A percentile compares a stretch with the other conserved stretches of the same genome.
Evolutionary conservation across 2,113 vertebrate species (phyloP).

Genomic region (Peucedramus taeniatus): DNA sequence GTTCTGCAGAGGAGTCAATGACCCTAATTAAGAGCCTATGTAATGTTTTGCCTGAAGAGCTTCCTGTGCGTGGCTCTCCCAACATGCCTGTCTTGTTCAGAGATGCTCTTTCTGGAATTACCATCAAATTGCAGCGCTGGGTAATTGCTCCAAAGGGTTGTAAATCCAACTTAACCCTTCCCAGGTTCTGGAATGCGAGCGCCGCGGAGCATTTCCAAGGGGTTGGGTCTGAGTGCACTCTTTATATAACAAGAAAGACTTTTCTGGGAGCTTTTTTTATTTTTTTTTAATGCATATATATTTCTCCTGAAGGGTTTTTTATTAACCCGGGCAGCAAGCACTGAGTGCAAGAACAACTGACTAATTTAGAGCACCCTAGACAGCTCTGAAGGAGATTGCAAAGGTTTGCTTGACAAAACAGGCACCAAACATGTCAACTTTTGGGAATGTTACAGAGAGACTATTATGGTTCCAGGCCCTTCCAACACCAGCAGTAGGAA

Average conservation of each 20-base stretch:
- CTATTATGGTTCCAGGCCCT: slow-evolving; percentile 1
- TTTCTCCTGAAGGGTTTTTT: slow-evolving; percentile 52
- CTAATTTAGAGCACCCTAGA: slow-evolving; percentile 41
- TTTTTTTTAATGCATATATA: neutral
- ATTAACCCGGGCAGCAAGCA: neutral
- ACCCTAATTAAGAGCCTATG: slow-evolving; percentile 37
- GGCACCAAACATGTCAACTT: slow-evolving; percentile 44
- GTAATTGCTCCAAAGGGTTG: slow-evolving; percentile 11
- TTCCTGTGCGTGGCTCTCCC: slow-evolving; percentile 55
- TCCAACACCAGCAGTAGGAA: slow-evolving; percentile 27
- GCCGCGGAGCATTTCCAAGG: neutral
- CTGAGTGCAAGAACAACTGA: neutral
- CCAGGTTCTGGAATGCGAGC: neutral
- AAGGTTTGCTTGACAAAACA: slow-evolving; percentile 47
- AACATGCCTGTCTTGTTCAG: slow-evolving; percentile 43
- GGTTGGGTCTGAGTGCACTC: neutral
- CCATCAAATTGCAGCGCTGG: slow-evolving; percentile 28
- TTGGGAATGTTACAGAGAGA: slow-evolving; percentile 20
- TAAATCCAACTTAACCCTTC: slow-evolving; percentile 53
- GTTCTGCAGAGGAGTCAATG: neutral
- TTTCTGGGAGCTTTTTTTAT: neutral
- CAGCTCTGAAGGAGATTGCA: slow-evolving; percentile 20
- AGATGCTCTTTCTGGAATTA: slow-evolving; percentile 55
- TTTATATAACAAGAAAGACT: slow-evolving; percentile 27
- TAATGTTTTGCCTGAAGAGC: slow-evolving; percentile 61